These are phyloP conservation scores for Sclerodermus sp. DNA, from an alignment of 2,888 invertebrate genomes.

Conservation along the genomic window DNA sequence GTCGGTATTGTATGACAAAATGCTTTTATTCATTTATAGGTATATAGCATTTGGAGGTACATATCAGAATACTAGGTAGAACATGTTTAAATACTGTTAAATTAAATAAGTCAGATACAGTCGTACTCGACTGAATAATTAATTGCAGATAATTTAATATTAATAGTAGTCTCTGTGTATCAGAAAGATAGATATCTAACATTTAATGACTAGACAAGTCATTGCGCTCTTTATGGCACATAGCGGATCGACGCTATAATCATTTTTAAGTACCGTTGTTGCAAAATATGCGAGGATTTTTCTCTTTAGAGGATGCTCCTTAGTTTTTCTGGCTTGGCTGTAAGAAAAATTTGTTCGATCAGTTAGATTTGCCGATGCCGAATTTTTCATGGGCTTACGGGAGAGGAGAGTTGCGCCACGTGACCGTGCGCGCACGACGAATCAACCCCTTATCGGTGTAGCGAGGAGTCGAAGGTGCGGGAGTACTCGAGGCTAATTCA, in stretches of 20 bases:
- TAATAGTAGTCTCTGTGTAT: no score
- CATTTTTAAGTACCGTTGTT: neutral
- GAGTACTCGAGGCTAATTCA: neutral
- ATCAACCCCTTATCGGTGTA: no score
- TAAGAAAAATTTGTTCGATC: neutral
- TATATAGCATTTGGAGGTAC: neutral
- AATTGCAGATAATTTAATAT: no score
- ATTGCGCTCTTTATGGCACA: neutral
- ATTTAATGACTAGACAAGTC: neutral
- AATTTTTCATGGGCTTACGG: no score
- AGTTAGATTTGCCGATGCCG: no score
- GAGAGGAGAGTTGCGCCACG: no score
- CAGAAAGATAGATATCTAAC: neutral
- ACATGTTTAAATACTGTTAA: no score
- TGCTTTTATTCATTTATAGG: neutral
- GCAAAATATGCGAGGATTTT: neutral
- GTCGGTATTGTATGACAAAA: neutral
- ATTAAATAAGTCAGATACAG: no score
- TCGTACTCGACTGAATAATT: no score
- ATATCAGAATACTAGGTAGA: neutral
- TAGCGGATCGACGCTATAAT: no score
- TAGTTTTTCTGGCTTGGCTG: neutral
- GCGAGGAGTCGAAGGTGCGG: neutral
- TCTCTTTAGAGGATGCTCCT: neutral
- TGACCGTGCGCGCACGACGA: no score